Base-by-base conservation (phyloP, 1,140 invertebrate genomes). In the Orius insidiosus region DNA sequence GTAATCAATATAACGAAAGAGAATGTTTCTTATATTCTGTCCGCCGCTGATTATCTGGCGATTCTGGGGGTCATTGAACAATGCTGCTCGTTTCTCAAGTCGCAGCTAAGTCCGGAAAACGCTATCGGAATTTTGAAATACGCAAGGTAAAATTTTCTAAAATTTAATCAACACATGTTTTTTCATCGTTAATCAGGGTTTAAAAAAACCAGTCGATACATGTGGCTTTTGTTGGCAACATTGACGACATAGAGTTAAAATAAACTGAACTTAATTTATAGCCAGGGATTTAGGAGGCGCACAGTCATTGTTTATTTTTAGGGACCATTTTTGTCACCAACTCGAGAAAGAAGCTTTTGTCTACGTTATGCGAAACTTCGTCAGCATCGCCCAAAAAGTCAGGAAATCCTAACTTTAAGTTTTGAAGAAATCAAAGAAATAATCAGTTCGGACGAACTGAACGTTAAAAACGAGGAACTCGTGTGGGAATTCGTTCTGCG, bases 51-150 rank as follows among this genome's bases (percentile, higher is more conserved):
- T 60, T 89, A 87, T 58, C 71, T 93, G 16, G 74, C 76, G 43
- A 79, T 93, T 33, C 59, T 79, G 10, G 80, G 80, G 1, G 71
- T 89, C 2, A 66, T 84, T 8, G 74, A 82, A 44, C 64, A 78
- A 0, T 90, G 85, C 58, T 80, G 76, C 51, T 69, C 84, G 34
- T 86, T 76, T 58, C 64, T 92, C 0, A 56, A 62, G 45, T 63
- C 69, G 13, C 62, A 69, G 50, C 62, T 90, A 7, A 72, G 62
- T 2, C 70, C 76, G 0, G 72, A 75, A 48, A 92, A 88, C 58
- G 87, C 82, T 57, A 76, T 93, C 35, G 75, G 79, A 11, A 77
- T 89, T 30, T 71, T 81, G 64, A 71, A 74, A 51, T 90, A 90
- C 61, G 80, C 85, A 0, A 70, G 53, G 58, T 60, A 54, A 32